phyloP scores from a whole-genome alignment of 35 echinoderm and acorn worm genomes.

The Ophioderma brevispina region DNA sequence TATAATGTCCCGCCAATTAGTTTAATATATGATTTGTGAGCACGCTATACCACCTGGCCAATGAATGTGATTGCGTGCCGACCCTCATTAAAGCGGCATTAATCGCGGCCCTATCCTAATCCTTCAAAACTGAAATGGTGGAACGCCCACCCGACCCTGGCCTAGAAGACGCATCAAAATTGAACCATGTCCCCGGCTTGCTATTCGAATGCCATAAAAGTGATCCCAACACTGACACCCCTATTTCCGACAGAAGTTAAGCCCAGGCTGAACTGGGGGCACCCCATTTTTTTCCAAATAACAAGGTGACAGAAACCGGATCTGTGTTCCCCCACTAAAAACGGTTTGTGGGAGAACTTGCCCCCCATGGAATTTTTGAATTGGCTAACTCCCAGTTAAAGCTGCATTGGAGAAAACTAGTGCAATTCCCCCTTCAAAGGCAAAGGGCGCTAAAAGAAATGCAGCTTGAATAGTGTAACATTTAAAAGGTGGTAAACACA shows the following conservation, averaged over 20 bases:
- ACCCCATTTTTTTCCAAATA: background rate
- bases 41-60: background rate
- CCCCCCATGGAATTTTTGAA: background rate
- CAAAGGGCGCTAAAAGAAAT: background rate
- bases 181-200: background rate
- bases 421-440: background rate
- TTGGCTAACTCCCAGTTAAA: too few relatives aligned
- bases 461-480: background rate
- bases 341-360: background rate
- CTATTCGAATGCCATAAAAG: background rate
- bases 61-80: background rate
- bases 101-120: conserved; percentile 20
- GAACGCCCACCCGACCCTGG: background rate
- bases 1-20: too few relatives aligned
- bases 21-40: conserved; percentile 11
- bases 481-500: too few relatives aligned
- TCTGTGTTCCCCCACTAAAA: background rate
- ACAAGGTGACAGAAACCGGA: background rate
- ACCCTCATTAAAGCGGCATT: background rate
- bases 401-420: background rate
- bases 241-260: background rate
- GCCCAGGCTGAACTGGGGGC: too few relatives aligned
- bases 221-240: background rate
- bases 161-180: background rate
- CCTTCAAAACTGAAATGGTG: background rate